Evolutionary conservation across 2,888 invertebrate genomes (phyloP), one percentile per base, ranked within the genome.

Genomic region (Vandiemenella viatica): DNA sequence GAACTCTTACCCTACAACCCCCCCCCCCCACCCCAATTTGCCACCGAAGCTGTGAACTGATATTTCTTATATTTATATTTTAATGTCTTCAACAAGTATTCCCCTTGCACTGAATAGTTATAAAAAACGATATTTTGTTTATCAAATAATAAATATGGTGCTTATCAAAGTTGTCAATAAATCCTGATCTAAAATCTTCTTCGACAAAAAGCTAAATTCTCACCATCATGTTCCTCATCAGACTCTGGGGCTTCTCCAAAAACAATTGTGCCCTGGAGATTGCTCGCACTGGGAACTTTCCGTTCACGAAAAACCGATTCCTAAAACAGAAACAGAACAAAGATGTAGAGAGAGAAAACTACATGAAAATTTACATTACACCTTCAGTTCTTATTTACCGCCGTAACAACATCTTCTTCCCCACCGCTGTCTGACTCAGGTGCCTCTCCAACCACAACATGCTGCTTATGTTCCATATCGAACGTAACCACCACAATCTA

Each of bases 161-260:
- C n/a, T n/a, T n/a, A n/a, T n/a, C n/a, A n/a, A n/a, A n/a, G n/a
- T n/a, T n/a, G n/a, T n/a, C n/a, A n/a, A n/a, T n/a, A n/a, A n/a
- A n/a, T n/a, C n/a, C n/a, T n/a, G n/a, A n/a, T n/a, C n/a, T n/a
- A n/a, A n/a, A n/a, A n/a, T n/a, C n/a, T n/a, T n/a, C n/a, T n/a
- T n/a, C n/a, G n/a, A n/a, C n/a, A n/a, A n/a, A n/a, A n/a, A n/a
- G n/a, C n/a, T n/a, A n/a, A n/a, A n/a, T n/a, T n/a, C n/a, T 23
- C 38, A 46, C 49, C 50, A 32, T 53, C 52, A 21, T 48, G 43
- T 40, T 56, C 56, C 42, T 56, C 56, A 20, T 56, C 56, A 10
- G 56, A 56, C 45, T 56, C 56, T 16, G 56, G 54, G 20, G 56
- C 56, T 44, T 56, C 56, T 13, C 56, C 56, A 21, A 50, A 50